Conservation (phyloP, 2,113 vertebrate genomes). For the Scomber colias region DNA sequence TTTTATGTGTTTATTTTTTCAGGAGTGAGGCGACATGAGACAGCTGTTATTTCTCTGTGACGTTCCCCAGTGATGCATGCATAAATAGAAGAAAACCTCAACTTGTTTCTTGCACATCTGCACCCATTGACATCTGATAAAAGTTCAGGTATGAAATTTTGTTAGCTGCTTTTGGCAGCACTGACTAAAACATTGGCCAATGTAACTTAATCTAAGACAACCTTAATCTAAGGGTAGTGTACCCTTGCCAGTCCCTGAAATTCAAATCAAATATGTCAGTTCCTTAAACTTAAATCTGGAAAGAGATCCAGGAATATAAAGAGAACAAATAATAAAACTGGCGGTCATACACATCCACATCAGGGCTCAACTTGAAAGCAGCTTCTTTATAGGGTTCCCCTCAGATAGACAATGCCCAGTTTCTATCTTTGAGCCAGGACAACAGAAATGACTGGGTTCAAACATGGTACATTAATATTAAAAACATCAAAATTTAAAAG, state of each 20-base stretch:
- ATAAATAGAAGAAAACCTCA: too few species aligned
- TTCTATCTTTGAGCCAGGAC: not conserved
- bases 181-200: too few species aligned
- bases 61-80: too few species aligned
- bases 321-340: not conserved
- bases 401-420: too few species aligned
- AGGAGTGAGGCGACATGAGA: too few species aligned
- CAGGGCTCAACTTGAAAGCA: not conserved
- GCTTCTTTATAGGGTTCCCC: not conserved
- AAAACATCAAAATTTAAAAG: not conserved
- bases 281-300: not conserved
- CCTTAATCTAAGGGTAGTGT: not conserved
- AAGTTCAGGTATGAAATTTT: not conserved
- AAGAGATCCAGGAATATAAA: not conserved
- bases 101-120: not conserved
- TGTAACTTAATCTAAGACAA: not conserved
- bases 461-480: slow-evolving; percentile 4
- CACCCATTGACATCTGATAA: not conserved
- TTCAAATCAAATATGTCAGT: not conserved
- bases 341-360: not conserved
- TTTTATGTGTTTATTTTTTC: too few species aligned
- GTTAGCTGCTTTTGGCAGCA: not conserved
- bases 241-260: not conserved
- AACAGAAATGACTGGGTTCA: not conserved
- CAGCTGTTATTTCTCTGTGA: too few species aligned